phyloP scores from a whole-genome alignment of 2,113 vertebrate genomes.

The Australoheros scitulus region DNA sequence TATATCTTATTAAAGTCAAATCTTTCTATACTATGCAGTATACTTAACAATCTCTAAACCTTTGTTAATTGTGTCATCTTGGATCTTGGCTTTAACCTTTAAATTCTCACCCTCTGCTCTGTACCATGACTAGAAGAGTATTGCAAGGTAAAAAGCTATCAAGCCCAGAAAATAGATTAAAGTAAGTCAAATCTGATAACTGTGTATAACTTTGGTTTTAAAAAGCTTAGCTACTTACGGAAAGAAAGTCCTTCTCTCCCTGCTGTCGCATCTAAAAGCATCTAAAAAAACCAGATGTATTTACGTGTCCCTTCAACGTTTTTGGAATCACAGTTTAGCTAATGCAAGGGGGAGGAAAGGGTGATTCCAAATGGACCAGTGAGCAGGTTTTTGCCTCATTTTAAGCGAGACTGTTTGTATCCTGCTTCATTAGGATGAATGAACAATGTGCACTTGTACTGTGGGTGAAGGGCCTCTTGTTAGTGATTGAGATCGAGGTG shows the following conservation, averaged over 20 bases:
- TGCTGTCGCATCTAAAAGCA: neutral
- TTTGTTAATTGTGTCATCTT: neutral
- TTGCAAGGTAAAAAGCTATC: neutral
- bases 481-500: conserved; percentile 58
- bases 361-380: conserved; percentile 24
- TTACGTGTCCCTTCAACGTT: neutral
- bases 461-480: conserved; percentile 66
- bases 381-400: conserved; percentile 25
- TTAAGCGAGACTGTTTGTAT: conserved; percentile 31
- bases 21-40: neutral
- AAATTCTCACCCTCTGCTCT: neutral
- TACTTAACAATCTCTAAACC: neutral
- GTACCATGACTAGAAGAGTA: neutral
- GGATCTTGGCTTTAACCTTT: neutral
- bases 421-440: conserved; percentile 62
- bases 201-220: neutral
- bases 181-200: neutral
- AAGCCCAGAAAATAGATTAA: neutral
- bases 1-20: neutral
- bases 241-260: neutral
- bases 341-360: neutral
- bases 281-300: neutral
- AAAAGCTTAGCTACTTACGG: neutral
- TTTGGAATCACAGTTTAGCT: conserved; percentile 6
- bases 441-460: conserved; percentile 41